Percentiles rank a stretch among this genome's conserved stretches.
Evolutionary conservation across 2,797 vertebrate genomes (phyloP).

Genomic region (Sandelia bainsii): DNA sequence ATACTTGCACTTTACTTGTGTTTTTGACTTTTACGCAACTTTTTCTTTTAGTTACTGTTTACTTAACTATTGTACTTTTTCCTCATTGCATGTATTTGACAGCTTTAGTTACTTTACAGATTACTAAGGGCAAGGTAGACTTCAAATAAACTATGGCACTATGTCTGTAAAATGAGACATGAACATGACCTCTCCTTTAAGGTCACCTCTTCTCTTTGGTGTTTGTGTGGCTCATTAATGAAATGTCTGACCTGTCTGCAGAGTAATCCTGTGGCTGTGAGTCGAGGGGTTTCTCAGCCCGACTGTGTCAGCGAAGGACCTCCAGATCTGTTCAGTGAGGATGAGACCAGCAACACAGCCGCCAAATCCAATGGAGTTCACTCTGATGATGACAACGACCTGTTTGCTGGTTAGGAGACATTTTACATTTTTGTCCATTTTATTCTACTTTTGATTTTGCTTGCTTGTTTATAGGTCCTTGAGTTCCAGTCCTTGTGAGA

Average conservation of each 20-base stretch:
- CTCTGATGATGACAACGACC: conserved; percentile 90
- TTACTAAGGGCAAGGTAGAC: too few species aligned
- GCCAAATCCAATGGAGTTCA: conserved; percentile 88
- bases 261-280: conserved; percentile 72
- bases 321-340: conserved; percentile 78
- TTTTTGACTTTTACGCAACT: too few species aligned
- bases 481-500: too few species aligned
- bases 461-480: too few species aligned
- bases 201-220: not conserved
- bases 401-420: conserved; percentile 89
- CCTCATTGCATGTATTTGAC: too few species aligned
- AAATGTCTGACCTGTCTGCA: conserved; percentile 33
- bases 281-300: conserved; percentile 70
- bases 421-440: not conserved
- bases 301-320: conserved; percentile 45
- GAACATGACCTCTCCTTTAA: not conserved
- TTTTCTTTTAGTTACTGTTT: too few species aligned
- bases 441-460: not conserved
- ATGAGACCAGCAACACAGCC: conserved; percentile 45
- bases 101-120: too few species aligned
- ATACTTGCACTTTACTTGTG: too few species aligned
- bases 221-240: not conserved
- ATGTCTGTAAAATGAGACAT: not conserved
- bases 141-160: too few species aligned
- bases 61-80: too few species aligned